Conservation (phyloP, 37 sponge, comb jelly and placozoan genomes). For the Geodia barretti region DNA sequence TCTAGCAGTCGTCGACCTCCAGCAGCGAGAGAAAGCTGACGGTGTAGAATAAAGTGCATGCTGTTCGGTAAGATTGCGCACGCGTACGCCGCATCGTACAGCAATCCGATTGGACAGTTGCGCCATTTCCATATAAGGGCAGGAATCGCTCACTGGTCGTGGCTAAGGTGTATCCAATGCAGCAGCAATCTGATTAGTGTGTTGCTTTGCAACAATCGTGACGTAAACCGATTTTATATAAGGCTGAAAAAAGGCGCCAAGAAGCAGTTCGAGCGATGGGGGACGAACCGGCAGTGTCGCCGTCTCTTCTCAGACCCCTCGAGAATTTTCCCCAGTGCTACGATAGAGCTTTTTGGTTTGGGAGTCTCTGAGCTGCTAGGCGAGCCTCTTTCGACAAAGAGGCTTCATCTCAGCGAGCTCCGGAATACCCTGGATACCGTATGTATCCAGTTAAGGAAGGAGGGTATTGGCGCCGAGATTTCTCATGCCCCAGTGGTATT, state of each 20-base stretch:
- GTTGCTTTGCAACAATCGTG: not conserved
- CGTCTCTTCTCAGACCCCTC: not conserved
- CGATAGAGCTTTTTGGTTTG: not conserved
- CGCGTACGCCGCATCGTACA: too few species aligned
- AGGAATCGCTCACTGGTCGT: too few species aligned
- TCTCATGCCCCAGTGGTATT: slow-evolving; percentile 1
- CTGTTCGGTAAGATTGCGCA: too few species aligned
- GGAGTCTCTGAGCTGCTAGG: not conserved
- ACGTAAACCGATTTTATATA: not conserved
- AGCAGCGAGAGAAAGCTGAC: too few species aligned
- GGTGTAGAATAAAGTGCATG: too few species aligned
- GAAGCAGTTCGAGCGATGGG: not conserved
- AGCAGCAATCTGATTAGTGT: not conserved
- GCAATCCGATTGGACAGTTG: too few species aligned
- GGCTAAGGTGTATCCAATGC: too few species aligned
- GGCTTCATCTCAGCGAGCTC: not conserved
- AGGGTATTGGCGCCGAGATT: slow-evolving; percentile 2
- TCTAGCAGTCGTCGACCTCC: too few species aligned
- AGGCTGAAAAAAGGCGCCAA: not conserved
- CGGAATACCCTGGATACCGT: not conserved
- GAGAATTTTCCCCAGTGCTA: not conserved
- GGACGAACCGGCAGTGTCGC: not conserved
- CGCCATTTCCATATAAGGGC: too few species aligned
- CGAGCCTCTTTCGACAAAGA: not conserved
- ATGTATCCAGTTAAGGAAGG: not conserved